phyloP scores from a whole-genome alignment of 2,888 invertebrate species.

The Eilema griseolum region DNA sequence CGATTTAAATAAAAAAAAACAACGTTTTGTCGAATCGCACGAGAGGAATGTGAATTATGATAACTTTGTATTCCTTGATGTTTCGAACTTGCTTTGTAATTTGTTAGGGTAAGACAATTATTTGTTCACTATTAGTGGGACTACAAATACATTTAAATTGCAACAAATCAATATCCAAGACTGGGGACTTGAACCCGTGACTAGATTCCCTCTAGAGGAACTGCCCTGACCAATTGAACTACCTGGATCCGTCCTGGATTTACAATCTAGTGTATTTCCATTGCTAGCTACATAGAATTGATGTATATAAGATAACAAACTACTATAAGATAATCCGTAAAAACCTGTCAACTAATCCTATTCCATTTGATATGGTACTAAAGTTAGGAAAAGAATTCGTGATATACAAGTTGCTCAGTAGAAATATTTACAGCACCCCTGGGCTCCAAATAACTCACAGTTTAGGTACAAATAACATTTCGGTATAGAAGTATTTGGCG shows the following conservation, averaged over 20 bases:
- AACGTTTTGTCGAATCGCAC: background rate
- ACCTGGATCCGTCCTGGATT: too few relatives aligned
- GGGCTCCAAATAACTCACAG: background rate
- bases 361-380: too few relatives aligned
- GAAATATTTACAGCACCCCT: background rate
- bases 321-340: background rate
- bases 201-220: too few relatives aligned
- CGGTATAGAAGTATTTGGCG: background rate
- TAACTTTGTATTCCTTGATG: background rate
- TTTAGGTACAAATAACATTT: constrained; percentile 1
- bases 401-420: background rate
- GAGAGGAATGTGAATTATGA: background rate
- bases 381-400: background rate
- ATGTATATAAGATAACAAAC: background rate
- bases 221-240: too few relatives aligned
- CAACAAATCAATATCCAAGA: too few relatives aligned
- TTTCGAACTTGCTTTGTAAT: background rate
- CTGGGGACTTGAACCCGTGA: too few relatives aligned
- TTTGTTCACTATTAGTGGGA: too few relatives aligned
- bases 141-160: too few relatives aligned
- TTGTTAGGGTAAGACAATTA: too few relatives aligned
- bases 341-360: background rate
- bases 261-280: too few relatives aligned
- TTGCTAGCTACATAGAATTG: too few relatives aligned
- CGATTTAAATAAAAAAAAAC: too few relatives aligned